These are phyloP conservation scores for Dryococelus australis DNA, from an alignment of 2,888 invertebrate species.

Conservation along the genomic window DNA sequence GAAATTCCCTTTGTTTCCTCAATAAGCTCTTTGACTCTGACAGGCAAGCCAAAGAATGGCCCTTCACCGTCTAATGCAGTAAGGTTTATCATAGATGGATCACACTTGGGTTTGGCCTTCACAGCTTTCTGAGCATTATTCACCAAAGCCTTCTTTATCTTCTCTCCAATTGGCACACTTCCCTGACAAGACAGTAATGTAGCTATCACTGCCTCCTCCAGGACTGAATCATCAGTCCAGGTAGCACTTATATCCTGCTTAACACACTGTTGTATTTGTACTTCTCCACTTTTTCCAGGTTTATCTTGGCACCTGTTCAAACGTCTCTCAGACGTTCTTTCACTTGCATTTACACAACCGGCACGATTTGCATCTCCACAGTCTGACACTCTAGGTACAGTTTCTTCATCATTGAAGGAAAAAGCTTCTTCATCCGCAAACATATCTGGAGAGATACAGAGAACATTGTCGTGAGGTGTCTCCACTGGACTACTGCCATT, in stretches of 20 bases:
- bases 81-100: neutral
- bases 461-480: neutral
- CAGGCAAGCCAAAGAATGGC: constrained; percentile 82
- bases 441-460: neutral
- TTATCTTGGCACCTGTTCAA: neutral
- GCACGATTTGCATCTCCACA: no score
- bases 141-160: constrained; percentile 41
- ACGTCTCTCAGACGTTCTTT: neutral
- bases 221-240: constrained; percentile 36
- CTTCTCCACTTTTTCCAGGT: neutral
- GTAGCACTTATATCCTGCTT: neutral
- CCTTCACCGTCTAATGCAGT: constrained; percentile 53
- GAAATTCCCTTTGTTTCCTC: constrained; percentile 79
- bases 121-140: constrained; percentile 41
- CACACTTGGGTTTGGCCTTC: constrained; percentile 30
- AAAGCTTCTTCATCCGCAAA: neutral
- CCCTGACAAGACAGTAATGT: neutral
- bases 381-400: neutral
- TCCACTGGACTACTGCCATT: neutral
- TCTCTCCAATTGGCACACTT: constrained; percentile 40
- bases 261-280: neutral
- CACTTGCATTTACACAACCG: no score
- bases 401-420: neutral
- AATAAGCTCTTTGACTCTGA: constrained; percentile 73
- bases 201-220: neutral